A percentile compares a stretch with the other conserved stretches of the same genome.
Evolutionary conservation across 2,113 vertebrate species (phyloP).

Genomic region (Equus quagga): DNA sequence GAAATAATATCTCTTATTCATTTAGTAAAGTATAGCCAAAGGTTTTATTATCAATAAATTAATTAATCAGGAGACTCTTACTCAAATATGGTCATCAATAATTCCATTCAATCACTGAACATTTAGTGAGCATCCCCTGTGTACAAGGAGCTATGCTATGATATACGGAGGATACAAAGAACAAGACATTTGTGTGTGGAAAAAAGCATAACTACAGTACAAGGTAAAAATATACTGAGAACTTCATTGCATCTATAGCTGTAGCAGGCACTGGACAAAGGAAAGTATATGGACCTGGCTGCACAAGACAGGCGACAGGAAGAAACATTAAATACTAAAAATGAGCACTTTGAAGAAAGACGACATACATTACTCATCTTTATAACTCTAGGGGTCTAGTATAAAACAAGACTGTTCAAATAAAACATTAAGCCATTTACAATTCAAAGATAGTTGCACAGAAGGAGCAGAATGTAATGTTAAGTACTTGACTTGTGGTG

Average conservation of each 20-base stretch:
- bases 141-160: background rate
- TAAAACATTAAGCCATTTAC: conserved; percentile 42
- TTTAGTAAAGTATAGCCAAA: background rate
- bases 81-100: background rate
- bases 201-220: background rate
- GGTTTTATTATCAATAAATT: background rate
- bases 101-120: conserved; percentile 10
- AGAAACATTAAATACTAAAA: conserved; percentile 46
- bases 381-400: background rate
- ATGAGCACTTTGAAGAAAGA: background rate
- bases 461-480: background rate
- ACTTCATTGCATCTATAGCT: background rate
- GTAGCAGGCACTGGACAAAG: background rate
- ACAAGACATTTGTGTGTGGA: background rate
- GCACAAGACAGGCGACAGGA: background rate
- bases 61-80: background rate
- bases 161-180: background rate
- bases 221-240: background rate
- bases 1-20: conserved; percentile 22
- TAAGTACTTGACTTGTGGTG: conserved; percentile 8
- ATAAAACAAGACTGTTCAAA: conserved; percentile 30
- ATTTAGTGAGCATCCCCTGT: background rate
- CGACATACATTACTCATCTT: background rate
- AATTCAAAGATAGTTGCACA: background rate
- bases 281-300: background rate